Percentiles rank a stretch among this genome's conserved stretches.
These are phyloP conservation scores for Doryteuthis pealeii DNA, from an alignment of 1,140 invertebrate genomes.

Conservation along the genomic window DNA sequence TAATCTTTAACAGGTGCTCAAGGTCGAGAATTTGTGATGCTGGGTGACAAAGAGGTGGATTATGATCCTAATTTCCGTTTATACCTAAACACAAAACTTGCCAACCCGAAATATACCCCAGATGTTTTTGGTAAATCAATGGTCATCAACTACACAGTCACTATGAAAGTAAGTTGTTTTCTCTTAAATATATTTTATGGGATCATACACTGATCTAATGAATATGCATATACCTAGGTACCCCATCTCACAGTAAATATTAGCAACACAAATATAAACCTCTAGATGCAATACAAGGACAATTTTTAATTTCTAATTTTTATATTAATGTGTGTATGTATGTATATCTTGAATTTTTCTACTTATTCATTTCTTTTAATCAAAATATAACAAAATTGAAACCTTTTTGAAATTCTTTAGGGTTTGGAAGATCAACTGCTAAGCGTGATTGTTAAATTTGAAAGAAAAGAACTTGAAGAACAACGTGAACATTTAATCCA, in stretches of 20 bases:
- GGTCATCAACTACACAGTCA: constrained; percentile 90
- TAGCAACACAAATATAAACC: no score
- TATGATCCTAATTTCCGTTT: constrained; percentile 83
- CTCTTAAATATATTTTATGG: neutral
- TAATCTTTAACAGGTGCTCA: constrained; percentile 63
- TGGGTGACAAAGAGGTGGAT: constrained; percentile 62
- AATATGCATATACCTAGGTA: no score
- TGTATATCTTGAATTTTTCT: no score
- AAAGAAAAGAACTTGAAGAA: constrained; percentile 65
- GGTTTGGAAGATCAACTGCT: constrained; percentile 87
- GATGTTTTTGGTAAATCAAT: constrained; percentile 81
- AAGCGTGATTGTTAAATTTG: constrained; percentile 80
- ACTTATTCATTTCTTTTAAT: no score
- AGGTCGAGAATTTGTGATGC: constrained; percentile 70
- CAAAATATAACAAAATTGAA: no score
- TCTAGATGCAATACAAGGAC: no score
- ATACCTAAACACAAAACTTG: constrained; percentile 84
- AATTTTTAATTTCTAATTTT: no score
- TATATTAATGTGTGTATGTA: no score
- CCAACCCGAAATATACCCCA: constrained; percentile 83
- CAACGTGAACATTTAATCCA: constrained; percentile 73
- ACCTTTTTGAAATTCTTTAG: constrained; percentile 43
- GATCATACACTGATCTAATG: neutral
- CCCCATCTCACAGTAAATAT: no score
- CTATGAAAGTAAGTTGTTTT: constrained; percentile 66